Evolutionary conservation across 2,797 vertebrate species (phyloP).

Genomic region (Sarcoramphus papa): DNA sequence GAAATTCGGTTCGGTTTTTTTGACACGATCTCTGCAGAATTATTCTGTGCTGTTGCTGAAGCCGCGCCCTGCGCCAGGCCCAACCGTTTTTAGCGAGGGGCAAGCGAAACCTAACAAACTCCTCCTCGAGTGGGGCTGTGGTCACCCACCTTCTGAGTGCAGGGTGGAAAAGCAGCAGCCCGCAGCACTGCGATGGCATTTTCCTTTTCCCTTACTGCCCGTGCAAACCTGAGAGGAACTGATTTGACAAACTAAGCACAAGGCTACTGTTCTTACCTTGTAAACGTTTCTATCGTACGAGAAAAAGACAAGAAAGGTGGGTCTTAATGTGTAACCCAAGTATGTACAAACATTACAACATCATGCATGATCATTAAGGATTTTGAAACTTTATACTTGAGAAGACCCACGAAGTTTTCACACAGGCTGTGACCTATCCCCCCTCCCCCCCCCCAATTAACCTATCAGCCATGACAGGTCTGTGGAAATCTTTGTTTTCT

Average conservation of each 20-base stretch:
- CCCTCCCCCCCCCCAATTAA: background rate
- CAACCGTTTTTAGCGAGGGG: background rate
- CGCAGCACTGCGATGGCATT: fast-evolving
- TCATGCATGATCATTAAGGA: background rate
- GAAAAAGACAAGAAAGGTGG: background rate
- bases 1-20: too few species aligned
- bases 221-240: background rate
- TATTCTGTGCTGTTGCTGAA: background rate
- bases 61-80: background rate
- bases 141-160: background rate
- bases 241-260: background rate
- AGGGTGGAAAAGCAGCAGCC: background rate
- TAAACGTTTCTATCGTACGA: background rate
- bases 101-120: background rate
- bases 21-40: too few species aligned
- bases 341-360: too few species aligned
- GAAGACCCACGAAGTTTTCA: background rate
- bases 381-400: background rate
- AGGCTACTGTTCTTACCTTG: too few species aligned
- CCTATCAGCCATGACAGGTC: background rate
- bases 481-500: background rate
- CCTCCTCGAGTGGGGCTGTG: background rate
- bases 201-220: background rate
- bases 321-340: background rate
- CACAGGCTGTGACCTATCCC: background rate